phyloP scores from a whole-genome alignment of 2,113 vertebrate species.

The Uria aalge region DNA sequence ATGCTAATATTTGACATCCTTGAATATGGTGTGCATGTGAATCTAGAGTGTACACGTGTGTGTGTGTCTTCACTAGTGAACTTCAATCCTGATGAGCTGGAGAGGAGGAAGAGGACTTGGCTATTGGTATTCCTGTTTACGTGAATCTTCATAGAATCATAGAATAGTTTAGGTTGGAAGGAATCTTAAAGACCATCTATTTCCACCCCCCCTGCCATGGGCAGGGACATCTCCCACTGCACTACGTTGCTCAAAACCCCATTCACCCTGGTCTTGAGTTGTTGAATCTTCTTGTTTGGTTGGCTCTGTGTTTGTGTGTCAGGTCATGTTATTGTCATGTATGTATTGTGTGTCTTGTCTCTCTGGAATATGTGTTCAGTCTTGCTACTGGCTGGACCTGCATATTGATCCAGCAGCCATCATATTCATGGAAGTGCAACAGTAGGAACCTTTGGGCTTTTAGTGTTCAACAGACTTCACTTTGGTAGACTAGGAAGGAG shows the following conservation, averaged over 20 bases:
- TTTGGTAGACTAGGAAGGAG: background rate
- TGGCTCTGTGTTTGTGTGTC: background rate
- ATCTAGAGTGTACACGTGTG: background rate
- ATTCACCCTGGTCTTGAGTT: no score
- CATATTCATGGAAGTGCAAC: background rate
- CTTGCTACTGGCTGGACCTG: background rate
- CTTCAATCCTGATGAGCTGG: background rate
- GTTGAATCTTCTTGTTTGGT: background rate
- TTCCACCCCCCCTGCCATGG: no score
- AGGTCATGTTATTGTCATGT: background rate
- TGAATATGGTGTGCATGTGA: background rate
- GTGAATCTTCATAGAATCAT: background rate
- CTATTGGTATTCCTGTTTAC: background rate
- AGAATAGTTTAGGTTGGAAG: no score
- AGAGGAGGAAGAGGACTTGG: background rate
- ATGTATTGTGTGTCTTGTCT: background rate
- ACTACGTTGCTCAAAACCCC: no score
- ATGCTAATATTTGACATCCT: background rate
- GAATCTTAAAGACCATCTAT: no score
- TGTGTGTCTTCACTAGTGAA: background rate
- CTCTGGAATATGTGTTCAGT: background rate
- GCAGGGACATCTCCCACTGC: no score
- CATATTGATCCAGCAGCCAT: background rate
- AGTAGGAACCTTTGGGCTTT: background rate
- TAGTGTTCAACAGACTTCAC: background rate